Conservation (phyloP, 1,140 invertebrate species). For the Dreissena rostriformis region DNA sequence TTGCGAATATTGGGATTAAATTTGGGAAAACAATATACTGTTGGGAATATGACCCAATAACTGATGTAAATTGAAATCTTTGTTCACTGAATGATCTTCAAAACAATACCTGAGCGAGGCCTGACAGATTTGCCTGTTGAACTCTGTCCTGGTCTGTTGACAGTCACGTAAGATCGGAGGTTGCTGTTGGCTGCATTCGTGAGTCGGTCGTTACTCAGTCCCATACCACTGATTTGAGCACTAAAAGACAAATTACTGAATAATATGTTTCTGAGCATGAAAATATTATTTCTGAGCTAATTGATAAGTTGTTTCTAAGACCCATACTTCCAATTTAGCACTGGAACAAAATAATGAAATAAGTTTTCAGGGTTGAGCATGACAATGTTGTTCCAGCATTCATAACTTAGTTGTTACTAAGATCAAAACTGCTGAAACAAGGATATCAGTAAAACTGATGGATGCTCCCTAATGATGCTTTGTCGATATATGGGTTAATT, state of each 20-base stretch:
- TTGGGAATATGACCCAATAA: too few species aligned
- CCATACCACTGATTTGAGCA: constrained; percentile 62
- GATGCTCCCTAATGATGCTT: too few species aligned
- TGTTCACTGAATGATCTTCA: too few species aligned
- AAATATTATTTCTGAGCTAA: neutral
- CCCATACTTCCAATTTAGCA: neutral
- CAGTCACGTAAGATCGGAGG: constrained; percentile 76
- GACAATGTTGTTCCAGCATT: neutral
- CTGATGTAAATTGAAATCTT: too few species aligned
- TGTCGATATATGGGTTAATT: too few species aligned
- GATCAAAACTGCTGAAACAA: neutral
- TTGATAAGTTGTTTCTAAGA: neutral
- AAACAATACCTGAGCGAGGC: constrained; percentile 36
- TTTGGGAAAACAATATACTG: too few species aligned
- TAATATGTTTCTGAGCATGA: neutral
- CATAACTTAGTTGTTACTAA: neutral
- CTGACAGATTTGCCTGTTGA: constrained; percentile 51
- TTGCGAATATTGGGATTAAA: too few species aligned
- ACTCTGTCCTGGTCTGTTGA: constrained; percentile 70
- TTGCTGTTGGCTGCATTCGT: constrained; percentile 74
- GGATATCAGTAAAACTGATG: too few species aligned
- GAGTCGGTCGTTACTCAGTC: constrained; percentile 73
- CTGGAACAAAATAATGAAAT: neutral
- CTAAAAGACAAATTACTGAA: constrained; percentile 58
- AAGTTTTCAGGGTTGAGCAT: neutral